Percentiles rank a stretch among this genome's conserved stretches.
Conservation (phyloP, 2,888 invertebrate species). For the Onchidella celtica region DNA sequence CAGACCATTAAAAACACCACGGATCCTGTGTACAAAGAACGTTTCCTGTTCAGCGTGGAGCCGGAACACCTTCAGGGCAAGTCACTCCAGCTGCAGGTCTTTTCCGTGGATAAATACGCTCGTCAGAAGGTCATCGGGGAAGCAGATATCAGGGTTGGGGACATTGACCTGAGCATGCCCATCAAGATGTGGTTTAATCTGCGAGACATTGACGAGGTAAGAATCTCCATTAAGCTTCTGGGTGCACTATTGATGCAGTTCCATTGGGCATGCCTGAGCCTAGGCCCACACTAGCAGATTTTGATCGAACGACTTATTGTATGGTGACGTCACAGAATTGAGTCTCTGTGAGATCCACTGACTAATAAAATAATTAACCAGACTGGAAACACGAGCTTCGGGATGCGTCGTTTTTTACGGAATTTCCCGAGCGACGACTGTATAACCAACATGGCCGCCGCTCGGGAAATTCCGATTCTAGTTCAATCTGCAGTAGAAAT, state of each 20-base stretch:
- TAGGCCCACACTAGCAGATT: too few relatives aligned
- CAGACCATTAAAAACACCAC: slow-evolving; percentile 85
- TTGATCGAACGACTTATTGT: too few relatives aligned
- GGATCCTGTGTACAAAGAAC: slow-evolving; percentile 89
- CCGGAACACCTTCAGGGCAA: slow-evolving; percentile 83
- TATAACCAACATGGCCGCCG: too few relatives aligned
- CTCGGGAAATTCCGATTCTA: too few relatives aligned
- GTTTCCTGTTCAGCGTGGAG: slow-evolving; percentile 86
- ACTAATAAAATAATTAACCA: too few relatives aligned
- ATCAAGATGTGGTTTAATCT: slow-evolving; percentile 90
- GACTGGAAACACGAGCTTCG: too few relatives aligned
- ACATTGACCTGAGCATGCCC: slow-evolving; percentile 85
- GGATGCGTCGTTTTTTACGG: too few relatives aligned
- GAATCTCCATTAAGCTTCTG: background rate
- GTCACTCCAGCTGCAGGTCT: slow-evolving; percentile 84
- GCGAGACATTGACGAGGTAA: slow-evolving; percentile 85
- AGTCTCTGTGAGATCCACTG: too few relatives aligned
- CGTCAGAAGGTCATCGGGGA: slow-evolving; percentile 81
- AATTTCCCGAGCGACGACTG: too few relatives aligned
- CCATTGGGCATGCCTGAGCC: background rate
- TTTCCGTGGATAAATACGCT: slow-evolving; percentile 64
- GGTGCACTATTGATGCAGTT: background rate
- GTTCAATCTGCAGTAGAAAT: too few relatives aligned
- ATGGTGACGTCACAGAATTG: too few relatives aligned
- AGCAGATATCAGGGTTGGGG: slow-evolving; percentile 86